Percentiles rank a stretch among this genome's conserved stretches.
These are phyloP conservation scores for Eulithis prunata DNA, from an alignment of 2,888 invertebrate genomes.

Conservation along the genomic window DNA sequence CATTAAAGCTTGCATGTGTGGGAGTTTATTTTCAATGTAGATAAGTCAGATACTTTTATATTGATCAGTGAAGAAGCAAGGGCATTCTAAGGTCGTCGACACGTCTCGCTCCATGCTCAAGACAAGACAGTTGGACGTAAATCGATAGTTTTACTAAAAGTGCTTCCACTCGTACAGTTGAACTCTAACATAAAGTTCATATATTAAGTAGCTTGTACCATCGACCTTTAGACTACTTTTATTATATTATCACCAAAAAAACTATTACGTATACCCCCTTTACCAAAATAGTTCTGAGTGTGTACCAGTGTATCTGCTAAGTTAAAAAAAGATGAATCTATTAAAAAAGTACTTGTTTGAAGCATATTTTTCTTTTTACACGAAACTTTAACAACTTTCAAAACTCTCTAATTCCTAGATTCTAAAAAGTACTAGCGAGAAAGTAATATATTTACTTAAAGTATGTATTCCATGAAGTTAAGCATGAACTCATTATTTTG, in stretches of 20 bases:
- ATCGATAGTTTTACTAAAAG: constrained; percentile 32
- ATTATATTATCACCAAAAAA: background rate
- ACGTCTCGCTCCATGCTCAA: constrained; percentile 24
- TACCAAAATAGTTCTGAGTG: no score
- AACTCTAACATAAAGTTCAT: constrained; percentile 26
- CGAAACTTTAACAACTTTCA: no score
- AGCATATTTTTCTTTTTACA: no score
- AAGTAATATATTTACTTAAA: no score
- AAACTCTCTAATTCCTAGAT: no score
- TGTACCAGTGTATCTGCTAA: no score
- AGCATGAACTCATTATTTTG: no score
- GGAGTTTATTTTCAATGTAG: background rate
- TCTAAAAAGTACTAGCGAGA: no score
- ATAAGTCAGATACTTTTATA: background rate
- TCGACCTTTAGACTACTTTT: background rate
- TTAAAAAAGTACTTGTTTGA: no score
- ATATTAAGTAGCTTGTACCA: constrained; percentile 9
- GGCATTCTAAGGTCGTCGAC: constrained; percentile 38
- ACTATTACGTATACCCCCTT: no score
- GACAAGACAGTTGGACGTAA: constrained; percentile 30
- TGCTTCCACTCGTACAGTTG: constrained; percentile 20
- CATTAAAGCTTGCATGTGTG: background rate
- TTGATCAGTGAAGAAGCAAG: constrained; percentile 31
- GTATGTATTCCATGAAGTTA: no score
- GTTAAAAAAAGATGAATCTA: no score